phyloP scores from a whole-genome alignment of 2,888 invertebrate genomes.

The Mimas tiliae region DNA sequence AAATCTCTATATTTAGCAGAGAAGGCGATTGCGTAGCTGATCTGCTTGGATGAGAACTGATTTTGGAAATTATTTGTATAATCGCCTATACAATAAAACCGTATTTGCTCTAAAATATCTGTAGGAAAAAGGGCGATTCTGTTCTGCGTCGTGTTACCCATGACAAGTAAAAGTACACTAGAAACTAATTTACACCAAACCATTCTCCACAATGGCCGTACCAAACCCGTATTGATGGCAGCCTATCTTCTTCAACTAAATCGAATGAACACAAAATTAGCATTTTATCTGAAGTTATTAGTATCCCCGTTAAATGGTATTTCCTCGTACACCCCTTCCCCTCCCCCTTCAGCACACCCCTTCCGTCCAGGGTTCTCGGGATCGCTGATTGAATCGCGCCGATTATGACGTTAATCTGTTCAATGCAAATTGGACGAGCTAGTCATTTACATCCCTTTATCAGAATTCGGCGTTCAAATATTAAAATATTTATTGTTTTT shows the following conservation, averaged over 20 bases:
- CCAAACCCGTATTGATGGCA: slow-evolving; percentile 38
- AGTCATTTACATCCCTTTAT: slow-evolving; percentile 83
- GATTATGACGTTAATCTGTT: slow-evolving; percentile 85
- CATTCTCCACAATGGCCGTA: background rate
- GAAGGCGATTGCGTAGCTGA: no score
- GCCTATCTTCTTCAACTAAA: slow-evolving; percentile 70
- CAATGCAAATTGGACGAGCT: slow-evolving; percentile 83
- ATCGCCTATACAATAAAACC: no score
- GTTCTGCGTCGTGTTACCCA: background rate
- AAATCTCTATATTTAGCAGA: no score
- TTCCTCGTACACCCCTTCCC: slow-evolving; percentile 39
- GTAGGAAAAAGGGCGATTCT: no score
- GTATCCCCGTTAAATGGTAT: slow-evolving; percentile 66
- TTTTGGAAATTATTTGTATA: no score
- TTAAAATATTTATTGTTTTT: slow-evolving; percentile 76
- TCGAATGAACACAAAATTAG: slow-evolving; percentile 84
- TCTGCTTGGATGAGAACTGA: no score
- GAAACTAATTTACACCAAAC: background rate
- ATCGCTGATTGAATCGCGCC: slow-evolving; percentile 82
- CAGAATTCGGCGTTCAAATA: slow-evolving; percentile 76
- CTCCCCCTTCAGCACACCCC: slow-evolving; percentile 46
- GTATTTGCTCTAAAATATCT: no score
- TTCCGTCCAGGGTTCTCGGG: slow-evolving; percentile 68
- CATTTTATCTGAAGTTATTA: slow-evolving; percentile 83
- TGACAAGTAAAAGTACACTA: background rate